phyloP scores from a whole-genome alignment of 1,140 invertebrate species.

The Trichomalopsis sarcophagae region DNA sequence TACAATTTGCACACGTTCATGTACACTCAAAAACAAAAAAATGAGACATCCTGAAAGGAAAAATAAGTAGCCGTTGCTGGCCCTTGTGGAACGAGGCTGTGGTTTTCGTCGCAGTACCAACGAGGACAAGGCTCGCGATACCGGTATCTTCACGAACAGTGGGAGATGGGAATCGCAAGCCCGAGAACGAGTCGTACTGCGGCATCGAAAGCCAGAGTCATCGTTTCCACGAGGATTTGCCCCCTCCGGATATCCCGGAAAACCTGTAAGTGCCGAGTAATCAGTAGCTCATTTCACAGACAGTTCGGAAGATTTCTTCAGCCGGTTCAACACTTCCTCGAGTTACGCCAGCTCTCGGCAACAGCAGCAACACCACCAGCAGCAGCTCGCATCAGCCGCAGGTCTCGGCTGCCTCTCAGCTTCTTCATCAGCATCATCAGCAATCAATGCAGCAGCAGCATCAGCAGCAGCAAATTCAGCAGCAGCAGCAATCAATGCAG shows the following conservation, averaged over 20 bases:
- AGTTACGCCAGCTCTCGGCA: constrained; percentile 71
- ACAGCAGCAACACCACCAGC: constrained; percentile 55
- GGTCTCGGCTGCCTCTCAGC: constrained; percentile 38
- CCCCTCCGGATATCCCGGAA: constrained; percentile 15
- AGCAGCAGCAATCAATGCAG: constrained; percentile 41
- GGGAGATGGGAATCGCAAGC: not conserved
- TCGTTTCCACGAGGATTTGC: not conserved
- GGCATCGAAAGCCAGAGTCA: not conserved
- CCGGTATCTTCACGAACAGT: not conserved
- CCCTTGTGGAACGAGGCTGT: constrained; percentile 13
- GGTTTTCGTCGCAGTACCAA: not conserved
- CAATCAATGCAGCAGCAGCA: constrained; percentile 66
- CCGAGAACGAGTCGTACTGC: not conserved
- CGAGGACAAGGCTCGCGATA: not conserved
- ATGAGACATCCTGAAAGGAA: constrained; percentile 1
- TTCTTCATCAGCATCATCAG: constrained; percentile 33
- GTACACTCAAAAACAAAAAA: not conserved
- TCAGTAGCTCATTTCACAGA: constrained; percentile 75
- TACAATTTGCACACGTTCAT: not conserved
- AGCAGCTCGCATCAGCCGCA: constrained; percentile 56
- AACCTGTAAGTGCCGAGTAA: constrained; percentile 66
- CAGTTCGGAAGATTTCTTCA: constrained; percentile 77
- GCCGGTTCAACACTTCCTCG: constrained; percentile 74
- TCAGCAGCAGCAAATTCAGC: constrained; percentile 61
- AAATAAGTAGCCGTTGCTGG: constrained; percentile 45